Evolutionary conservation across 37 sponge, comb jelly and placozoan genomes (phyloP), one percentile per base, ranked within the genome.

Genomic region (Petrosia ficiformis): DNA sequence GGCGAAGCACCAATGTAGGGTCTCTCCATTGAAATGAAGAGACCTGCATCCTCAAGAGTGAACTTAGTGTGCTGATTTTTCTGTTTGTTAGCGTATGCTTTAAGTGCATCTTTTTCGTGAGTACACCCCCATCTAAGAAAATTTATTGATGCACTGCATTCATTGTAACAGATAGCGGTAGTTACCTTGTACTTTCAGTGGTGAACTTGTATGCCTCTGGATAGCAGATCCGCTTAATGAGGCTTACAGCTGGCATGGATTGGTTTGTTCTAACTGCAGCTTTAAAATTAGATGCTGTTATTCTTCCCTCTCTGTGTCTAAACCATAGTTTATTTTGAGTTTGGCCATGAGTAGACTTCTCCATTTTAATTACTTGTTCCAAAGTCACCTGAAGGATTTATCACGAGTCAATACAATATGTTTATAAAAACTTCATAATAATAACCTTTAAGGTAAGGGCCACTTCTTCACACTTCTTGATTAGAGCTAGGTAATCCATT

Each of bases 121-220:
- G 10, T 28, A 64, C 10, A 22, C 10, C 66, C 66, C 66, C 66
- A 64, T 28, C 66, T 64, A 64, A 25, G 32, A 14, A 64, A 25
- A 29, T 14, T 64, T 30, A 29, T 64, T 64, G 32, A 64, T 64
- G 66, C 8, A 14, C 11, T 8, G 11, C 66, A 8, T 22, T 8
- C n/a, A 64, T 28, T 64, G 10, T 16, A 28, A 10, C 36, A 22
- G 4, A 21, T 5, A 3, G 37, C 70, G n/a, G n/a, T 36, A 32
- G 11, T 39, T 35, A 69, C 70, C 37, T 69, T 21, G 66, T 64
- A 25, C 28, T 10, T 64, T 21, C 28, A 30, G 19, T 64, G 14
- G 66, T 11, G n/a, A 64, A 64, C 66, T 64, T 64, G 21, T 22
- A 64, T 14, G 32, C 66, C n/a, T 64, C 66, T 25, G 66, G 66